Evolutionary conservation across 2,888 invertebrate genomes (phyloP).

Genomic region (Tineola bisselliella): DNA sequence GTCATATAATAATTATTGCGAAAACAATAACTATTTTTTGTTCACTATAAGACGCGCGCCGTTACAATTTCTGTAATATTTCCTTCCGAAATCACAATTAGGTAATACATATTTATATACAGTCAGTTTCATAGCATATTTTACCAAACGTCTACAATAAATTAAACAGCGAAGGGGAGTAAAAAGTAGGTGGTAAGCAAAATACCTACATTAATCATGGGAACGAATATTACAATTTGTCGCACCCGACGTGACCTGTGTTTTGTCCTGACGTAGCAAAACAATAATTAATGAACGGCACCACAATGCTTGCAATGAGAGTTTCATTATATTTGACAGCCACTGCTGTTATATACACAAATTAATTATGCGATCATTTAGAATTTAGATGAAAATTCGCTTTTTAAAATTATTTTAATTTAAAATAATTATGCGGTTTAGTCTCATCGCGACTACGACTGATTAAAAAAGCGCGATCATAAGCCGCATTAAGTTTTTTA

Average conservation of each 20-base stretch:
- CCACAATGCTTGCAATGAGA: constrained; percentile 1
- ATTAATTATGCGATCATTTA: neutral
- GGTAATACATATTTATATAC: no score
- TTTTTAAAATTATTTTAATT: no score
- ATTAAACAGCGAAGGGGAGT: neutral
- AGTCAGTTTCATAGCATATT: neutral
- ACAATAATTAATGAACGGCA: constrained; percentile 11
- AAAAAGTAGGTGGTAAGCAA: neutral
- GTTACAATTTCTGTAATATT: no score
- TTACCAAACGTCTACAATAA: neutral
- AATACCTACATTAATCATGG: constrained; percentile 9
- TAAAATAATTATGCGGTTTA: no score
- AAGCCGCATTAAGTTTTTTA: no score
- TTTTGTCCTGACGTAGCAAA: constrained; percentile 3
- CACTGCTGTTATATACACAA: neutral
- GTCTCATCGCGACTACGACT: no score
- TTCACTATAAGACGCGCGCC: no score
- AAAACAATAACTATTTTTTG: no score
- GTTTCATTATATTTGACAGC: constrained; percentile 3
- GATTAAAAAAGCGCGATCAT: no score
- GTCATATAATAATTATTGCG: no score
- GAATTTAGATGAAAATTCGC: neutral
- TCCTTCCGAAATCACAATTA: no score
- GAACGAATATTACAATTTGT: constrained; percentile 11
- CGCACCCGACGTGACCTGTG: constrained; percentile 6